These are phyloP conservation scores for Himalopsyche anomala DNA, from an alignment of 2,888 invertebrate species.

Conservation along the genomic window DNA sequence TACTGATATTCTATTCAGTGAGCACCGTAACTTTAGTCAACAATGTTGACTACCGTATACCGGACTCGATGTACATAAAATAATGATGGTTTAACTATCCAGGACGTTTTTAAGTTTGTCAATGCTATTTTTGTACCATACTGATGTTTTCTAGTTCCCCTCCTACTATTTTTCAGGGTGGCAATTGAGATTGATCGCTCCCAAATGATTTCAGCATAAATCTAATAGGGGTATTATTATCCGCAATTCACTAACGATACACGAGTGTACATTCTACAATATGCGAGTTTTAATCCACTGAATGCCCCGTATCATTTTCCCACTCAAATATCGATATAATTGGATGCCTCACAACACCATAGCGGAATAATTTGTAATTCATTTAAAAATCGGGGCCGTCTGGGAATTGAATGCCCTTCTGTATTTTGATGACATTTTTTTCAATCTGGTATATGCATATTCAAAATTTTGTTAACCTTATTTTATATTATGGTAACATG, in stretches of 20 bases:
- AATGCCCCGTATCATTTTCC: slow-evolving; percentile 48
- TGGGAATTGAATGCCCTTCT: not conserved
- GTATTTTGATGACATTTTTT: not conserved
- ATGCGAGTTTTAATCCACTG: slow-evolving; percentile 59
- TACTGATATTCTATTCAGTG: no score
- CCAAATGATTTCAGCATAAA: slow-evolving; percentile 66
- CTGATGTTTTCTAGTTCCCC: slow-evolving; percentile 34
- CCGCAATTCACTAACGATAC: slow-evolving; percentile 55
- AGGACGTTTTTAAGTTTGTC: not conserved
- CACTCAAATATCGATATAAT: slow-evolving; percentile 57
- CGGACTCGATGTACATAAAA: no score
- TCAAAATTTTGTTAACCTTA: no score
- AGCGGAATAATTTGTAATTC: slow-evolving; percentile 51
- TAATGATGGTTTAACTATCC: no score
- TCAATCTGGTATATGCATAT: not conserved
- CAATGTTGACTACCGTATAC: no score
- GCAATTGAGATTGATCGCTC: slow-evolving; percentile 65
- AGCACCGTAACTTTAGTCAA: no score
- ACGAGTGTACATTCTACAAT: slow-evolving; percentile 48
- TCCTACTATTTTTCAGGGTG: slow-evolving; percentile 52
- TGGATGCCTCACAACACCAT: slow-evolving; percentile 49
- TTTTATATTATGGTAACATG: no score
- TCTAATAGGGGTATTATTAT: slow-evolving; percentile 64
- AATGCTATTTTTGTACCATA: not conserved
- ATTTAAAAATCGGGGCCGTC: slow-evolving; percentile 25